These are phyloP conservation scores for Pyrrhopygopsis socrates DNA, from an alignment of 2,888 invertebrate genomes.

Conservation along the genomic window DNA sequence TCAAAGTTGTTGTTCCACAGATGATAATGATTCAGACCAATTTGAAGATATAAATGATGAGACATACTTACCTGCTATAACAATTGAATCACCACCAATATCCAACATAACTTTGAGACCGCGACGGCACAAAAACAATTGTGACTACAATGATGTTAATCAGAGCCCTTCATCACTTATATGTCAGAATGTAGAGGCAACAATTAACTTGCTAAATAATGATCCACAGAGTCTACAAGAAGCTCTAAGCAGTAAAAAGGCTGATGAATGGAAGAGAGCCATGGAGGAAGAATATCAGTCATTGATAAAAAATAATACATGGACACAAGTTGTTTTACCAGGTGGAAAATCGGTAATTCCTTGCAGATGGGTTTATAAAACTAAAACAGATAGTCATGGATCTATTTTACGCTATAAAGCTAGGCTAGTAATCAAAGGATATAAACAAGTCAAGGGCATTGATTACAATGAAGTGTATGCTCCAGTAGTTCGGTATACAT, in stretches of 20 bases:
- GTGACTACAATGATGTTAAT: too few relatives aligned
- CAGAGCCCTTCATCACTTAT: too few relatives aligned
- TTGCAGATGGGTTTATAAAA: slow-evolving; percentile 84
- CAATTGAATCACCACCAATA: too few relatives aligned
- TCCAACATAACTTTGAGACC: too few relatives aligned
- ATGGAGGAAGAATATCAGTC: slow-evolving; percentile 40
- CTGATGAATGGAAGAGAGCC: slow-evolving; percentile 62
- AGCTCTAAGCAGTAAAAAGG: slow-evolving; percentile 39
- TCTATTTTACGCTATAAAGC: slow-evolving; percentile 79
- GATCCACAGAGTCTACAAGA: too few relatives aligned
- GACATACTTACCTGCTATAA: too few relatives aligned
- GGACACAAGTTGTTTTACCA: slow-evolving; percentile 2
- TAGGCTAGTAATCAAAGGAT: slow-evolving; percentile 84
- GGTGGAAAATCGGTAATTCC: slow-evolving; percentile 49
- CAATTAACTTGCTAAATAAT: too few relatives aligned
- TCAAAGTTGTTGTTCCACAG: too few relatives aligned
- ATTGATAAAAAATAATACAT: slow-evolving; percentile 32
- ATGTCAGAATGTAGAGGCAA: too few relatives aligned
- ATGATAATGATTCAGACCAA: too few relatives aligned
- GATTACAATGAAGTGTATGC: slow-evolving; percentile 66
- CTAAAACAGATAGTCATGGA: slow-evolving; percentile 74
- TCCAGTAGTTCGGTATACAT: slow-evolving; percentile 62
- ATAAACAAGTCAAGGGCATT: slow-evolving; percentile 67
- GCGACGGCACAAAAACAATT: too few relatives aligned
- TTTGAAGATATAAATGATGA: too few relatives aligned